Evolutionary conservation across 2,888 invertebrate genomes (phyloP).

Genomic region (Heliconius erato): DNA sequence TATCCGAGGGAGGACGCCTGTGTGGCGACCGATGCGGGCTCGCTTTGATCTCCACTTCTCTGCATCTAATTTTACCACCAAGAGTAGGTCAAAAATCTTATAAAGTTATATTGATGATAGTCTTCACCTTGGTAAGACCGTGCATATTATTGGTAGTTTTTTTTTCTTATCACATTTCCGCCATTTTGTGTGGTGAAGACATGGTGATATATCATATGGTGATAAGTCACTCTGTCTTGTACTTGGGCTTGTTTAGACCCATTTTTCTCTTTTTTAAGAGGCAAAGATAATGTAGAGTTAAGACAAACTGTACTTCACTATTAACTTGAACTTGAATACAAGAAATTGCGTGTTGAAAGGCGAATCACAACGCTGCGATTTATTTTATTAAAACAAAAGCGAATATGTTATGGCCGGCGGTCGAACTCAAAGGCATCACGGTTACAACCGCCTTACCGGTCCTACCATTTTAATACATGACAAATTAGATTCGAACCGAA

Average conservation of each 20-base stretch:
- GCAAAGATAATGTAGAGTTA: too few species aligned
- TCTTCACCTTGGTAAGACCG: background rate
- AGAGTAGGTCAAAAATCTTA: slow-evolving; percentile 33
- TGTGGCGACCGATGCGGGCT: slow-evolving; percentile 43
- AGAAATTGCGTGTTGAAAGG: background rate
- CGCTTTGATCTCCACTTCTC: slow-evolving; percentile 47
- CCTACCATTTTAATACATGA: background rate
- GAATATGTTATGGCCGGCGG: background rate
- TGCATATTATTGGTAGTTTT: too few species aligned
- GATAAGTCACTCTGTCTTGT: background rate
- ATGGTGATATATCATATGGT: too few species aligned
- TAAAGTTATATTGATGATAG: slow-evolving; percentile 15
- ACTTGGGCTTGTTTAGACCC: background rate
- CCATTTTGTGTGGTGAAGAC: too few species aligned
- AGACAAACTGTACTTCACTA: background rate
- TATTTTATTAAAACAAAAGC: too few species aligned
- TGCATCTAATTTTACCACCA: slow-evolving; percentile 44
- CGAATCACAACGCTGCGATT: background rate
- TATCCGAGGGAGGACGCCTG: slow-evolving; percentile 41
- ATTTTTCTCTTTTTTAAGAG: background rate
- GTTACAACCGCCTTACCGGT: background rate
- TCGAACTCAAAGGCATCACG: background rate
- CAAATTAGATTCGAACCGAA: background rate
- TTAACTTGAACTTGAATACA: background rate
- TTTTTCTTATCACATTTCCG: too few species aligned